These are phyloP conservation scores for Circaetus cinerascens DNA, from an alignment of 2,113 vertebrate species.

Conservation along the genomic window DNA sequence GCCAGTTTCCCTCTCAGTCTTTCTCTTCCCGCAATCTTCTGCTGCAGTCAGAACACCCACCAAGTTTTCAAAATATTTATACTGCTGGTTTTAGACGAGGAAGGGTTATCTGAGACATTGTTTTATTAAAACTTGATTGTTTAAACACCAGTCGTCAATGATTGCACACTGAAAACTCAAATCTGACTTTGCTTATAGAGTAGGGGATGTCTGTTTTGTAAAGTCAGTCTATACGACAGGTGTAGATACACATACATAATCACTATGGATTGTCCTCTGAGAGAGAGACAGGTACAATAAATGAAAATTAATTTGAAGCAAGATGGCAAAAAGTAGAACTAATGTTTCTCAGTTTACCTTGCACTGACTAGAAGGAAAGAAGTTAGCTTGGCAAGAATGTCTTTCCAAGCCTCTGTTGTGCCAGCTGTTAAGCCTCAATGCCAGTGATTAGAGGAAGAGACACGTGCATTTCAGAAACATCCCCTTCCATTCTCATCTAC, in stretches of 20 bases:
- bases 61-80: neutral
- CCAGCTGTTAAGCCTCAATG: neutral
- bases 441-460: neutral
- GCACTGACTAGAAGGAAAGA: neutral
- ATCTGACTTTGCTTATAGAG: neutral
- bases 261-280: neutral
- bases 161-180: neutral
- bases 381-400: neutral
- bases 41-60: neutral
- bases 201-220: neutral
- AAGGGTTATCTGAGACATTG: neutral
- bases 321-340: neutral
- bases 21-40: neutral
- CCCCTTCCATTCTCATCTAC: neutral
- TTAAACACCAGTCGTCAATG: neutral
- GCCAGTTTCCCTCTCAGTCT: neutral
- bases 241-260: neutral
- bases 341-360: neutral
- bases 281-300: neutral
- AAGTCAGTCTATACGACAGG: neutral
- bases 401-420: neutral
- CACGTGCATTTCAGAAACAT: fast-evolving
- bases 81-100: neutral
- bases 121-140: neutral
- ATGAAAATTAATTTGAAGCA: neutral